Base-by-base conservation (phyloP, 2,113 vertebrate genomes). In the Chloroceryle aenea region DNA sequence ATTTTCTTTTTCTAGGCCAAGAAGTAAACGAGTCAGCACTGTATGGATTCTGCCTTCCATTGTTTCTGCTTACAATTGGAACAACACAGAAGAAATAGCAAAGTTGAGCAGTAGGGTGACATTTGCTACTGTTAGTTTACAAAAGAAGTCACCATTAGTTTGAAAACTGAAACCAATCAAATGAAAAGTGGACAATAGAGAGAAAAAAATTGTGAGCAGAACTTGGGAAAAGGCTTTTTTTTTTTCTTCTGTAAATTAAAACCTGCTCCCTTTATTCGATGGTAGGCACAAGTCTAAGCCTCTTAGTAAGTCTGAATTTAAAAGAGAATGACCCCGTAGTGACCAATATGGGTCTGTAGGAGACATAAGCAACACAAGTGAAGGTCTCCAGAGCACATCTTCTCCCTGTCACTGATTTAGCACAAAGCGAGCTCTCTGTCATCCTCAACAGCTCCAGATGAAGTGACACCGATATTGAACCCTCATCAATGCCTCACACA, bases 1-100 rank as follows among this genome's bases (percentile, higher is more conserved):
- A 30, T 25, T 72, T 86, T 72, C 17, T 95, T 82, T 69, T 78
- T 76, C 48, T 58, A 48, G 25, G 42, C 72, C 88, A 93, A 78
- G 50, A 90, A 85, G 82, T 77, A 96, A 74, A 48, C 1, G 3
- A 90, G 40, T 68, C 56, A 88, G n/a, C 68, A 13, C 32, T 61
- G n/a, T 55, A 77, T 77, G 84, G 76, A 84, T 95, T 71, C 79
- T 68, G 61, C n/a, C 92, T 62, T 88, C 79, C 58, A 87, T 94
- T 94, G 64, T 75, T 85, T 75, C 83, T 90, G 32, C 38, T 68
- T 58, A 71, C 40, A 82, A 50, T 45, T 87, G 88, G 56, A 90
- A 80, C 40, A 90, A 83, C 68, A 40, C 0, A 68, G 40, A 91
- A 7, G 21, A 78, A 68, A 61, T 25, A 40, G 23, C 61, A 62